Evolutionary conservation across 2,888 invertebrate genomes (phyloP).

Genomic region (Amiota minor): DNA sequence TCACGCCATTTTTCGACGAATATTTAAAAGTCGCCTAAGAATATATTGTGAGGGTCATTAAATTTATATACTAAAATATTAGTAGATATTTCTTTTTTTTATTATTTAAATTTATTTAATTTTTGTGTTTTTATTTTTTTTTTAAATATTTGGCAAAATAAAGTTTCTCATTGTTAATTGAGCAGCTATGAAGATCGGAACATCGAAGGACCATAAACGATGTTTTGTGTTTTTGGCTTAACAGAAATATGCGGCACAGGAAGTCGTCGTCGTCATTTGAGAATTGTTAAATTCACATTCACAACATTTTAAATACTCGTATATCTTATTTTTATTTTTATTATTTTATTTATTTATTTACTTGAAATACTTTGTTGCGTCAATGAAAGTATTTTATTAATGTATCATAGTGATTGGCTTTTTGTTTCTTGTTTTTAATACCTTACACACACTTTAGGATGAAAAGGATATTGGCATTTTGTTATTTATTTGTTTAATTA

Average conservation of each 20-base stretch:
- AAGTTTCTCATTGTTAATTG: too few relatives aligned
- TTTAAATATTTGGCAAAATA: background rate
- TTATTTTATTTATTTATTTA: too few relatives aligned
- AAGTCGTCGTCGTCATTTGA: slow-evolving; percentile 19
- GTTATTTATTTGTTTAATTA: too few relatives aligned
- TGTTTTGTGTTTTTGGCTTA: slow-evolving; percentile 8
- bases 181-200: too few relatives aligned
- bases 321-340: background rate
- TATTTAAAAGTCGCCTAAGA: background rate
- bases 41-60: slow-evolving; percentile 56
- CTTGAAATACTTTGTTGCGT: too few relatives aligned
- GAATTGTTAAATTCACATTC: slow-evolving; percentile 34
- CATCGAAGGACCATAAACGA: too few relatives aligned
- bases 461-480: too few relatives aligned
- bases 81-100: too few relatives aligned
- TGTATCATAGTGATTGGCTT: background rate
- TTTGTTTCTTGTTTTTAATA: background rate
- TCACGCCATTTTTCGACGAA: slow-evolving; percentile 42
- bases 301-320: slow-evolving; percentile 14
- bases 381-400: background rate
- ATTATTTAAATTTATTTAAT: too few relatives aligned
- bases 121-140: background rate
- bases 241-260: background rate
- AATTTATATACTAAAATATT: slow-evolving; percentile 37
- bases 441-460: too few relatives aligned